Evolutionary conservation across 2,888 invertebrate species (phyloP).

Genomic region (Idaea straminata): DNA sequence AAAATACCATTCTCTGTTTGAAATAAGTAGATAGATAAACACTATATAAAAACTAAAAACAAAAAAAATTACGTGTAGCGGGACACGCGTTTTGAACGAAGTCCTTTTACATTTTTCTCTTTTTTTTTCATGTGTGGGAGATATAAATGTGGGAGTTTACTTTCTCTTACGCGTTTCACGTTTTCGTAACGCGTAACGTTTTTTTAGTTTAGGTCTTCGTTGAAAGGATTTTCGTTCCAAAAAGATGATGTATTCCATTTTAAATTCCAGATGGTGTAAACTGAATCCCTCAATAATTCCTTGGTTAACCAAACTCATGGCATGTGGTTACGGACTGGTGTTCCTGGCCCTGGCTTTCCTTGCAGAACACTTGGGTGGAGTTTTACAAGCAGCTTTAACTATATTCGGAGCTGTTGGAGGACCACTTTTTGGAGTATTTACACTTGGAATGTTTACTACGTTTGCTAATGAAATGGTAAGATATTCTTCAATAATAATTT

Average conservation of each 20-base stretch:
- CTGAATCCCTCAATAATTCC: constrained; percentile 59
- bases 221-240: neutral
- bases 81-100: too few relatives aligned
- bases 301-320: constrained; percentile 83
- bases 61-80: too few relatives aligned
- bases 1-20: too few relatives aligned
- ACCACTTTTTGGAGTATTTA: constrained; percentile 91
- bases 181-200: too few relatives aligned
- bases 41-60: too few relatives aligned
- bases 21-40: too few relatives aligned
- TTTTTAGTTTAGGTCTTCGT: too few relatives aligned
- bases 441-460: constrained; percentile 90
- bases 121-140: too few relatives aligned
- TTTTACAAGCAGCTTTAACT: constrained; percentile 92
- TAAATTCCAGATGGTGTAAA: constrained; percentile 52
- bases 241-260: neutral
- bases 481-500: constrained; percentile 10
- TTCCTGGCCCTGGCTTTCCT: constrained; percentile 91
- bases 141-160: too few relatives aligned
- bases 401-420: constrained; percentile 94
- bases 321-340: constrained; percentile 85
- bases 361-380: constrained; percentile 89
- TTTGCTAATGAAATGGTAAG: constrained; percentile 84
- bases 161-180: too few relatives aligned
- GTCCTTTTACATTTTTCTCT: too few relatives aligned